Conservation (phyloP, 2,888 invertebrate species). For the Cistogaster globosa region DNA sequence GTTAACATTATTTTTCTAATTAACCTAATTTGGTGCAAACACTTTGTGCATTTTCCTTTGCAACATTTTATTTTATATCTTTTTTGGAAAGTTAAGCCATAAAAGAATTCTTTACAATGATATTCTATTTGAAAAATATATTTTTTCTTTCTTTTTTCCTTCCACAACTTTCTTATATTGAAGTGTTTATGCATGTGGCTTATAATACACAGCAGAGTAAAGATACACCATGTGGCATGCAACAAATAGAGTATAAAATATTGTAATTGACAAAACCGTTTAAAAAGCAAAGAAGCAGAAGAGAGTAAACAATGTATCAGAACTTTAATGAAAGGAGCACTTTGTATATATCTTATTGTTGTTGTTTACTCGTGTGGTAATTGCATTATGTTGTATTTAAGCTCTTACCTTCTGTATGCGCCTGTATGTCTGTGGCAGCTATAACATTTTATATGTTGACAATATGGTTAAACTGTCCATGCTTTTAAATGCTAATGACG, state of each 20-base stretch:
- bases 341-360: slow-evolving; percentile 25
- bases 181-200: not conserved
- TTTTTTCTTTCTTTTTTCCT: too few relatives aligned
- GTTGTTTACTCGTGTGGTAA: slow-evolving; percentile 46
- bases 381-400: slow-evolving; percentile 52
- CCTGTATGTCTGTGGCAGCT: not conserved
- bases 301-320: not conserved
- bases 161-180: too few relatives aligned
- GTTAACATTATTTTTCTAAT: slow-evolving; percentile 60
- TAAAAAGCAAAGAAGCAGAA: too few relatives aligned
- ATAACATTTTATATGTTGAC: slow-evolving; percentile 25
- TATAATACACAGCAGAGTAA: not conserved
- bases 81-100: not conserved
- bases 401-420: slow-evolving; percentile 9
- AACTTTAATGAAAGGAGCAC: slow-evolving; percentile 34
- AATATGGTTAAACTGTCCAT: slow-evolving; percentile 49
- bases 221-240: slow-evolving; percentile 2
- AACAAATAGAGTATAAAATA: slow-evolving; percentile 12
- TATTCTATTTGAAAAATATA: not conserved
- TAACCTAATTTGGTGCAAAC: slow-evolving; percentile 52
- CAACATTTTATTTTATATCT: not conserved
- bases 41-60: not conserved
- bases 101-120: not conserved
- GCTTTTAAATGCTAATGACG: slow-evolving; percentile 67
- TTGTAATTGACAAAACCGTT: not conserved